Base-by-base conservation (phyloP, 2,888 invertebrate species). In the Lithosia quadra region DNA sequence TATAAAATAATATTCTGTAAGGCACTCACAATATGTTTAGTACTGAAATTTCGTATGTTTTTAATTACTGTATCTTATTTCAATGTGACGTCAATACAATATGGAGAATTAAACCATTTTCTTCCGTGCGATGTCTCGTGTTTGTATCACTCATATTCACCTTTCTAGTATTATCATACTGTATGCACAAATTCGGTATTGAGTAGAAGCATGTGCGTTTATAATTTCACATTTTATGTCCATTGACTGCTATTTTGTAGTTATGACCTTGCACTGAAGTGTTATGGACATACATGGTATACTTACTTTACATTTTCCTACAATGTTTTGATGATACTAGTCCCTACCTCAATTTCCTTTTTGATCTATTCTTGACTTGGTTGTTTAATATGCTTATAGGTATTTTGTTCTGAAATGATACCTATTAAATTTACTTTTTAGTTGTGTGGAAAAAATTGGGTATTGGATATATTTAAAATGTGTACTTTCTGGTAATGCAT, bases 1-100 rank as follows among this genome's bases (percentile, higher is more conserved):
- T 39, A 63, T 67, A 60, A 34, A 33, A 58, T 67, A 68, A 61
- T 59, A 67, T 67, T 64, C 63, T 60, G 33, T 53, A 9, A 24
- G 57, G 21, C 21, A 63, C 24, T 28, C 21, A 28, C 10, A 63
- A 39, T 13, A 59, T 58, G 21, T 60, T 58, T 2, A 21, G 43
- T 59, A 63, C 28, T 22, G 59, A 60, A n/a, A 59, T 36, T 68
- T 22, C 49, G n/a, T 60, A 67, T 69, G 18, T 62, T 64, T 60
- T 59, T 60, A 56, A 64, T 61, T 34, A 69, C 62, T 62, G 67
- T 77, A 73, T 74, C 59, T 63, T 75, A 68, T 71, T 76, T 69
- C 74, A 59, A 76, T 73, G 69, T 84, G 79, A 85, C 82, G 84
- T 83, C 81, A 84, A 79, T 72, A 65, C 78, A 85, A 84, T 79